Evolutionary conservation across 2,113 vertebrate genomes (phyloP), one percentile per base, ranked within the genome.

Genomic region (Clupea harengus): DNA sequence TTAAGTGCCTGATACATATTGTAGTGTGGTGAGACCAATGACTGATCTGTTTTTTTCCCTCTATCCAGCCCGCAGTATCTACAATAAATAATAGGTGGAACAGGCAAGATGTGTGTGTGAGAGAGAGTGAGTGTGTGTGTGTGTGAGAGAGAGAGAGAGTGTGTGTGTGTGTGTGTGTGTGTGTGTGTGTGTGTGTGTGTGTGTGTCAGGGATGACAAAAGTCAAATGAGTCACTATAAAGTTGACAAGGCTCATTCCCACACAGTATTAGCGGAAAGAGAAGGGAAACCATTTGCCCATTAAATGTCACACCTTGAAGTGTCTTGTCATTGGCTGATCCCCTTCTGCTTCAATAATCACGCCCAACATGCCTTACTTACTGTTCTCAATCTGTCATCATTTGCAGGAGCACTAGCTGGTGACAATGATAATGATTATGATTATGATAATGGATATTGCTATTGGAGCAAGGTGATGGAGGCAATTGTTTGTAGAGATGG

Each of bases 381-480:
- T 81, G 47, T 89, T 86, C 67, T 82, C 86, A 88, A 91, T 90
- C 87, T 85, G 90, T 93, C 85, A 89, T 91, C n/a, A 88, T 92
- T 91, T 91, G 50, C 88, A 89, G 90, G 83, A 83, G 86, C 44
- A 22, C 45, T 84, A 78, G 44, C 85, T 64, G 17, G 44, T 90
- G 84, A 91, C 89, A 87, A 83, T 88, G 84, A 18, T 85, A 83
- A 86, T 90, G 81, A 85, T 88, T 81, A 88, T 83, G 81, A 82
- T 88, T 81, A 88, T 83, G 81, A 82, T 88, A 90, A 88, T 54
- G 32, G 45, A 81, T 32, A 81, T 83, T 86, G 78, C 45, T 87
- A 87, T 92, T 89, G 87, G 90, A 86, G 89, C 86, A 82, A 72
- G 86, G 67, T 88, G 83, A 89, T 84, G 84, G 72, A 88, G 86